Evolutionary conservation across 64 coral and sea anemone genomes (phyloP).

Genomic region (Stylophora pistillata): DNA sequence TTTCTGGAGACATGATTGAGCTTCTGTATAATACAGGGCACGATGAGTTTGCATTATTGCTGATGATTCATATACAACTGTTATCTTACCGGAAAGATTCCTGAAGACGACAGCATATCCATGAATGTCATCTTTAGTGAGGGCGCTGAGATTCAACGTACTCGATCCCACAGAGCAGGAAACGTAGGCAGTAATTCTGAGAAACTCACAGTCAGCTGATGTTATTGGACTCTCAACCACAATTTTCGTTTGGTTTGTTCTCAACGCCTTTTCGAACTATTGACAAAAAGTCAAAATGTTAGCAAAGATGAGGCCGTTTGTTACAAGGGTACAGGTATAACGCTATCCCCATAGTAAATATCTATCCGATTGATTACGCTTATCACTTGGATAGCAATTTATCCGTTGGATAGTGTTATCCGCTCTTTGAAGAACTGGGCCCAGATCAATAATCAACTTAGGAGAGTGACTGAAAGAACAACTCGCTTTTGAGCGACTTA

Average conservation of each 20-base stretch:
- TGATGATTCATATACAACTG: too few relatives aligned
- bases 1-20: not conserved
- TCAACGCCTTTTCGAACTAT: not conserved
- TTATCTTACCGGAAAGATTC: not conserved
- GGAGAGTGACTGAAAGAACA: too few relatives aligned
- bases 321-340: too few relatives aligned
- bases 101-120: slow-evolving; percentile 19
- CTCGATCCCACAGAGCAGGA: not conserved
- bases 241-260: not conserved
- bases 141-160: not conserved
- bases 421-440: too few relatives aligned
- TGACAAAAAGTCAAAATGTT: not conserved
- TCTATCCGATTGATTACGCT: too few relatives aligned
- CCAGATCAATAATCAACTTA: too few relatives aligned
- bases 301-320: not conserved
- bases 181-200: not conserved
- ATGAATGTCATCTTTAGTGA: not conserved
- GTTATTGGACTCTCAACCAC: not conserved
- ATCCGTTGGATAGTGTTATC: too few relatives aligned
- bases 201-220: not conserved
- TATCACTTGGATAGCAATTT: too few relatives aligned
- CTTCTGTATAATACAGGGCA: not conserved
- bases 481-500: too few relatives aligned
- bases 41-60: too few relatives aligned
- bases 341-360: too few relatives aligned